These are phyloP conservation scores for Catagonus wagneri DNA, from an alignment of 2,113 vertebrate species.

Conservation along the genomic window DNA sequence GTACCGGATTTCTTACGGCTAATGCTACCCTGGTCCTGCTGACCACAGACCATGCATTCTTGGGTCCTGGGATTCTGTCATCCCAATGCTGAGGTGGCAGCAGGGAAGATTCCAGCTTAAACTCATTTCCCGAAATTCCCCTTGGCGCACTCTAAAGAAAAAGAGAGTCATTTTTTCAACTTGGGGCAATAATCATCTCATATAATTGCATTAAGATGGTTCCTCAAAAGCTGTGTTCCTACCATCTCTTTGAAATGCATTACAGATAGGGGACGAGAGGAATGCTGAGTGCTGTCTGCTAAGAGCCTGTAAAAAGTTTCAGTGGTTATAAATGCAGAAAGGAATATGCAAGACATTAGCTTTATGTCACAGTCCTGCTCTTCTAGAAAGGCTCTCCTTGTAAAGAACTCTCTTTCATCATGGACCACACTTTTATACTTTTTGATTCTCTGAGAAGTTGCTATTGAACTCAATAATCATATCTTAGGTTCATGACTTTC, in stretches of 20 bases:
- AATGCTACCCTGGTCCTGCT: background rate
- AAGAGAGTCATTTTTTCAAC: constrained; percentile 50
- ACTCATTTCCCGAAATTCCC: constrained; percentile 46
- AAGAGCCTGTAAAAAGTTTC: constrained; percentile 73
- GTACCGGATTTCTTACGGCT: background rate
- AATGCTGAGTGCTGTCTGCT: constrained; percentile 44
- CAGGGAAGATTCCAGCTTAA: constrained; percentile 60
- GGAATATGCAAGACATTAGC: constrained; percentile 61
- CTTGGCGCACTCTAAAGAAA: constrained; percentile 66
- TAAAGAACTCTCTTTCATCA: background rate
- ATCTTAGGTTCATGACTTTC: background rate
- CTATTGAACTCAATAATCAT: background rate
- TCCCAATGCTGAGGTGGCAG: background rate
- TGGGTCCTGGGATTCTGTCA: background rate
- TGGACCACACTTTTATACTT: background rate
- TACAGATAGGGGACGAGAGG: constrained; percentile 27
- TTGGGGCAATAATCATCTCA: constrained; percentile 43
- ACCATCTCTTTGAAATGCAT: constrained; percentile 19
- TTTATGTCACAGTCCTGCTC: background rate
- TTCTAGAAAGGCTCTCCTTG: constrained; percentile 26
- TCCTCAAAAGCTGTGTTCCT: constrained; percentile 34
- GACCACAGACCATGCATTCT: background rate
- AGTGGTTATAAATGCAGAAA: constrained; percentile 5
- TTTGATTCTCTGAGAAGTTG: background rate
- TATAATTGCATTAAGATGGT: constrained; percentile 75